Evolutionary conservation across 53 echinoderm and acorn worm genomes (phyloP).

Genomic region (Apostichopus leukothele): DNA sequence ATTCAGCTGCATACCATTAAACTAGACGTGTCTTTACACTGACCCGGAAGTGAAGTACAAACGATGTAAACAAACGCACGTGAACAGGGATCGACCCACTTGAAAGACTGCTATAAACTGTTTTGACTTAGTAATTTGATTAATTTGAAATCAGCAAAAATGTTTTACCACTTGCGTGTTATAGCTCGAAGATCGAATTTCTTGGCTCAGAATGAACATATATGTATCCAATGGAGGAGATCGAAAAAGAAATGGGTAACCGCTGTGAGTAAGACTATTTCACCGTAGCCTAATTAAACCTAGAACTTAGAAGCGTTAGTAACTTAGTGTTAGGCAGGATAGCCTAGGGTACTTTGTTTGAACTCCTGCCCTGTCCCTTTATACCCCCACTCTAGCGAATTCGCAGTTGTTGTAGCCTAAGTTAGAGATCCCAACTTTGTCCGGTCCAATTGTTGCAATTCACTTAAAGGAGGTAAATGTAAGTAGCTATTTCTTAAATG

Average conservation of each 20-base stretch:
- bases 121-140: no score
- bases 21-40: constrained; percentile 8
- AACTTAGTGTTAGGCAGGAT: background rate
- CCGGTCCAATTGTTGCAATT: no score
- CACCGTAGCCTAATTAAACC: background rate
- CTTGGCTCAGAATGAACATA: background rate
- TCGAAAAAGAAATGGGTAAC: constrained; percentile 28
- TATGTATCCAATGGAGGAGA: background rate
- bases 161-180: no score
- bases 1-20: no score
- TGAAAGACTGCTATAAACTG: no score
- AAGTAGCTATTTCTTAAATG: no score
- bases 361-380: no score
- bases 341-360: background rate
- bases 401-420: no score
- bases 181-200: background rate
- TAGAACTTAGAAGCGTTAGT: background rate
- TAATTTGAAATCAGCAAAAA: no score
- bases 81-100: background rate
- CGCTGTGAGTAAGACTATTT: background rate
- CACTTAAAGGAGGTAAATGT: no score
- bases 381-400: no score
- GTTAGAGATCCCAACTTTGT: no score
- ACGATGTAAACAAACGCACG: constrained; percentile 32
- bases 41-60: constrained; percentile 9